Base-by-base conservation (phyloP, 1,140 invertebrate species). In the Steinernema feltiae region DNA sequence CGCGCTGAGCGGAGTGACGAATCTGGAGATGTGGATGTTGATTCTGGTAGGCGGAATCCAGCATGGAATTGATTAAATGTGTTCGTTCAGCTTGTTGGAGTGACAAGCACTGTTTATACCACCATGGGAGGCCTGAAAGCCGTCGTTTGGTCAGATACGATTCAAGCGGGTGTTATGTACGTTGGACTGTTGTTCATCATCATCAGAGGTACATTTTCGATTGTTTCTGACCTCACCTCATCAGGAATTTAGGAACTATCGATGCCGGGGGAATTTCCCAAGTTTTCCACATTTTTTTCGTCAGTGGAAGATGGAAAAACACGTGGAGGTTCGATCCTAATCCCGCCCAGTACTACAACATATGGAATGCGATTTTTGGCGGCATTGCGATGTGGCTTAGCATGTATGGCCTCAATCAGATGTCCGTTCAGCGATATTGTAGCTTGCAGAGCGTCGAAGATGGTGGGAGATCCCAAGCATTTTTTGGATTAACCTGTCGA, bases 11-110 rank as follows among this genome's bases (percentile, higher is more conserved):
- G 80, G 83, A 17, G 83, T 83, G 30, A 74, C 77, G 1, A 29
- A 72, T n/a, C 21, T 82, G 30, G 72, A 76, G 18, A 63, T 85
- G 30, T 84, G 83, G 81, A 84, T 76, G 30, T 82, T 82, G 71
- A 79, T 82, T 35, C 32, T 82, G 24, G 75, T 82, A 72, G n/a
- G 76, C n/a, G n/a, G n/a, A n/a, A n/a, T n/a, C 41, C 12, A 21
- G 15, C 24, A 3, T 3, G 7, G 7, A 7, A 3, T 63, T 63
- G 24, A 63, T 15, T 7, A 7, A 7, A 27, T 27, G 7, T 3
- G 15, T 27, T 7, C 12, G 2, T 63, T 15, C 24, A 79, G 78
- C 41, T 79, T 35, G 75, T 79, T 30, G 78, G 78, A 24, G 35
- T 32, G 24, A 70, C 74, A 3, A 79, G 74, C 24, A 79, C 78